Base-by-base conservation (phyloP, 2,888 invertebrate species). In the Hirtodrosophila confusa region DNA sequence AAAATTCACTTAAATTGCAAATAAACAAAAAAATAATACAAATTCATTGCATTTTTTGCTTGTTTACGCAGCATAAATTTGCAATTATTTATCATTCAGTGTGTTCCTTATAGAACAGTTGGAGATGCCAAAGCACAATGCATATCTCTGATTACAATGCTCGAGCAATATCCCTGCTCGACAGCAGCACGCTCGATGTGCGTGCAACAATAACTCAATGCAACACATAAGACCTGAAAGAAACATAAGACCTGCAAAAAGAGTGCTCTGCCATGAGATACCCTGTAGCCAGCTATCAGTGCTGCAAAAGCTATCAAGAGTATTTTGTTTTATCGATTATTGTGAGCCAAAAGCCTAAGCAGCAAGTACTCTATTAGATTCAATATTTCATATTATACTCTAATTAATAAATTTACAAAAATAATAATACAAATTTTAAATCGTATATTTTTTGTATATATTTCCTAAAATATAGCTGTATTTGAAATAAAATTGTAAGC, bases 191-290 rank as follows among this genome's bases (percentile, higher is more conserved):
- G 69, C 64, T 64, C 66, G 55, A 70, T 63, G 55, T 56, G 55
- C 62, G 57, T 60, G 51, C 73, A 75, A 74, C 69, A 73, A 74
- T 50, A 69, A 64, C 51, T 45, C 23, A 27, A 37, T 58, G 58
- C 39, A 47, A 12, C 47, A 55, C 55, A 44, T 31, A 31, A 24
- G 54, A 3, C 17, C 17, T 17, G 39, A 23, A 33, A 12, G 11
- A 2, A 24, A 12, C 8, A 6, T 3, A 6, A 44, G 23, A 27
- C 39, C 3, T 27, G 6, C 6, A 27, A 1, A 4, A 27, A 12
- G 23, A 43, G 24, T 27, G 23, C 5, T 12, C 3, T 37, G 40
- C 41, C 40, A 0, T 0, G 0, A 31, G 24, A 35, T 45, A 66
- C 31, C 31, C 64, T 39, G 7, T 53, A 51, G 4, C 2, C 7